A percentile compares a stretch with the other conserved stretches of the same genome.
Conservation (phyloP, 2,888 invertebrate species). For the Melinopterus prodromus region DNA sequence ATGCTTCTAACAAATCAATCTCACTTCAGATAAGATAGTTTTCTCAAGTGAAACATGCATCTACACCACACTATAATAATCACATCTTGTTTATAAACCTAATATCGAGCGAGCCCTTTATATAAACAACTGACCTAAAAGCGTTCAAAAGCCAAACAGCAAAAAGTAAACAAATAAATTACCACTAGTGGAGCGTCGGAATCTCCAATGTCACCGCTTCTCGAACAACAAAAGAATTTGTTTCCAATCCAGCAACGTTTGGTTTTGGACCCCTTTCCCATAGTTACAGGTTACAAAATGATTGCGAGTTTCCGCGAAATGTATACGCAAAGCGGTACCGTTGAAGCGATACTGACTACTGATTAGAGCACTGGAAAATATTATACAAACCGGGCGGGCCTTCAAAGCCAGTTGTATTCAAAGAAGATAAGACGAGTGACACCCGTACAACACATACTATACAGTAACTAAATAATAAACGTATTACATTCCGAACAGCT, state of each 20-base stretch:
- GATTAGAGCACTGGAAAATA: neutral
- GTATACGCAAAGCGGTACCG: neutral
- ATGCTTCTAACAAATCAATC: neutral
- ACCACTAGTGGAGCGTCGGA: neutral
- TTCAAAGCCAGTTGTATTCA: neutral
- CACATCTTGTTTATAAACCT: neutral
- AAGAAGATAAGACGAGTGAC: neutral
- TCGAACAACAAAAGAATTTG: neutral
- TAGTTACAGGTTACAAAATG: neutral
- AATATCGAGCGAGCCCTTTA: neutral
- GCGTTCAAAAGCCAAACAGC: neutral
- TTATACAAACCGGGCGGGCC: neutral
- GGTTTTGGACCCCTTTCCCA: neutral
- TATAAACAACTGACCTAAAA: neutral
- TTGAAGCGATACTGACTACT: neutral
- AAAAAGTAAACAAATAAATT: neutral
- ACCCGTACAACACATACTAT: neutral
- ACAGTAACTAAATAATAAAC: neutral
- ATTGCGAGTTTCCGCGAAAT: neutral
- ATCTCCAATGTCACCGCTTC: neutral
- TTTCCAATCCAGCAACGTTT: neutral
- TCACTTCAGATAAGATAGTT: neutral
- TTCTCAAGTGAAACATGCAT: neutral
- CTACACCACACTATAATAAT: neutral
- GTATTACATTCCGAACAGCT: neutral